A percentile compares a stretch with the other conserved stretches of the same genome.
These are phyloP conservation scores for Drosophila watanabei DNA, from an alignment of 1,140 invertebrate species.

Conservation along the genomic window DNA sequence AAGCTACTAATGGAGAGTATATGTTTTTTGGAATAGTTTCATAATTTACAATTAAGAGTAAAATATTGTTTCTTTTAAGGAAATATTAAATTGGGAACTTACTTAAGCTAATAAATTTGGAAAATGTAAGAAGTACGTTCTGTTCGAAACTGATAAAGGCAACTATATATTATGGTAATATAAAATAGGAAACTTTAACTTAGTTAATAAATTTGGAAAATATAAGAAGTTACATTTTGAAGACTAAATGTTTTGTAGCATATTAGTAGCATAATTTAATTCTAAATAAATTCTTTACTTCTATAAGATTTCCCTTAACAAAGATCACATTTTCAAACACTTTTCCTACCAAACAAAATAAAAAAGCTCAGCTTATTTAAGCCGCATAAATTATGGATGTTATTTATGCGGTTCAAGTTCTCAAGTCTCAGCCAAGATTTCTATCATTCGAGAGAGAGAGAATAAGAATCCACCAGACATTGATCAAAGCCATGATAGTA, in stretches of 20 bases:
- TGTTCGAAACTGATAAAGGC: too few species aligned
- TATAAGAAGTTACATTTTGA: not conserved
- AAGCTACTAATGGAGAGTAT: slow-evolving; percentile 24
- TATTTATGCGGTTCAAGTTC: slow-evolving; percentile 61
- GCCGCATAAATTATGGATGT: slow-evolving; percentile 65
- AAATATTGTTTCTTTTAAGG: not conserved
- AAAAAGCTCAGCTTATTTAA: slow-evolving; percentile 63
- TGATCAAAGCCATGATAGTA: slow-evolving; percentile 77
- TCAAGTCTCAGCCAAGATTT: too few species aligned
- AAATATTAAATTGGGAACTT: not conserved
- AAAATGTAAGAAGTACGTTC: not conserved
- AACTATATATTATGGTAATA: too few species aligned
- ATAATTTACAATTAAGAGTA: slow-evolving; percentile 1
- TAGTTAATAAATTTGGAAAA: too few species aligned
- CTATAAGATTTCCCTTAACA: not conserved
- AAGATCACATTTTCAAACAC: not conserved
- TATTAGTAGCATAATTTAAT: too few species aligned
- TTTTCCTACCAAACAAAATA: slow-evolving; percentile 14
- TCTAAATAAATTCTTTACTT: not conserved
- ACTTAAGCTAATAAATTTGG: too few species aligned
- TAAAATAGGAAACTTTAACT: too few species aligned
- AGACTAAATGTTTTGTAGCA: not conserved
- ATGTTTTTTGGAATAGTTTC: not conserved
- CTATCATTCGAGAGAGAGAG: slow-evolving; percentile 31
- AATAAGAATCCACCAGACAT: slow-evolving; percentile 57